Percentiles rank a stretch among this genome's conserved stretches.
These are phyloP conservation scores for Coregonus sp. DNA, from an alignment of 2,797 vertebrate species.

Conservation along the genomic window DNA sequence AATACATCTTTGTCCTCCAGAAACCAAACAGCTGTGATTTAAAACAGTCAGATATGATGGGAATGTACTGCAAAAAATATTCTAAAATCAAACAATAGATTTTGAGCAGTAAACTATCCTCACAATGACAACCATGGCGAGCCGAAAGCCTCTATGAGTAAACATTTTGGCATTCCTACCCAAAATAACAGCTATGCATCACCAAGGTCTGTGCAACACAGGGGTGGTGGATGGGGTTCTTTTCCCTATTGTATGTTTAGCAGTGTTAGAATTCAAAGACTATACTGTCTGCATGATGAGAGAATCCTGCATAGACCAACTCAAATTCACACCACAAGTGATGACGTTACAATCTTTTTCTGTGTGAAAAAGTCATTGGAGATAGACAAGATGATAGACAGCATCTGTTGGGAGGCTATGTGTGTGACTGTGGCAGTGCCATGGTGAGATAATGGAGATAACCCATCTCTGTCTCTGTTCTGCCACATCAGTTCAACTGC, in stretches of 20 bases:
- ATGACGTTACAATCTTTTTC: background rate
- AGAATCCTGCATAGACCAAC: slow-evolving; percentile 1
- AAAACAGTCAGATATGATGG: slow-evolving; percentile 15
- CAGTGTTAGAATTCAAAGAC: background rate
- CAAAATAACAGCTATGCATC: background rate
- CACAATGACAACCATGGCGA: background rate
- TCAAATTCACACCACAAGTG: background rate
- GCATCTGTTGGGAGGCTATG: background rate
- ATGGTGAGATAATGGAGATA: background rate
- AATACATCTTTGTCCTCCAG: slow-evolving; percentile 30
- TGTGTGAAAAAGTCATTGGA: background rate
- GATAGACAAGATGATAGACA: background rate
- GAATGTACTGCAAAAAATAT: slow-evolving; percentile 12
- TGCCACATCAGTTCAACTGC: background rate
- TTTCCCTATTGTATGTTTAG: background rate
- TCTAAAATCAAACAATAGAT: slow-evolving; percentile 14
- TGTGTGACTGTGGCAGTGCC: background rate
- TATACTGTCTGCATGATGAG: slow-evolving; percentile 1
- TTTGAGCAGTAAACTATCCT: slow-evolving; percentile 24
- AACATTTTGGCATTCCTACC: slow-evolving; percentile 1
- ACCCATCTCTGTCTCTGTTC: background rate
- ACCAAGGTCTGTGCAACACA: background rate
- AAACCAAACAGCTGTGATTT: slow-evolving; percentile 24
- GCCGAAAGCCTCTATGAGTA: background rate
- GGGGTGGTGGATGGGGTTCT: background rate